These are phyloP conservation scores for Lepus americanus DNA, from an alignment of 2,113 vertebrate species.

Conservation along the genomic window DNA sequence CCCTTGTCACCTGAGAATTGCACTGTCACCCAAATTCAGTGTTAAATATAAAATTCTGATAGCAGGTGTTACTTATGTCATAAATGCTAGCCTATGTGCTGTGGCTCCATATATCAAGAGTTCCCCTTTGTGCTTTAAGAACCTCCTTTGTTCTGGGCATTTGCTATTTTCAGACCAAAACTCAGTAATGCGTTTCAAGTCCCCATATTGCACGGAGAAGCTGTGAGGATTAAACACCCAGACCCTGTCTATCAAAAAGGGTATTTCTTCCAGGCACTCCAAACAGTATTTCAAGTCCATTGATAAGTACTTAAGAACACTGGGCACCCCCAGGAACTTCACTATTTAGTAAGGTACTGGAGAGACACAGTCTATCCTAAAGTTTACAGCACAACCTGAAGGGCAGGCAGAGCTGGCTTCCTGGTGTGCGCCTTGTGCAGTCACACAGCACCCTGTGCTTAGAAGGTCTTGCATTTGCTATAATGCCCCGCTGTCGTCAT, in stretches of 20 bases:
- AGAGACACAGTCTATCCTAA: background rate
- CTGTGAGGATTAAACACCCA: constrained; percentile 49
- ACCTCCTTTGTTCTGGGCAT: constrained; percentile 51
- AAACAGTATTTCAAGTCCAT: constrained; percentile 33
- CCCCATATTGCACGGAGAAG: constrained; percentile 20
- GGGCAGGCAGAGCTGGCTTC: background rate
- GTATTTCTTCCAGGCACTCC: constrained; percentile 1
- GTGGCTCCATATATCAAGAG: background rate
- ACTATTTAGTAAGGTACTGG: constrained; percentile 18
- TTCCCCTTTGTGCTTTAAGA: constrained; percentile 6
- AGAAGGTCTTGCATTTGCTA: background rate
- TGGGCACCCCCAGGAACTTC: background rate
- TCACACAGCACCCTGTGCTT: background rate
- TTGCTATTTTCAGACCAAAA: constrained; percentile 61
- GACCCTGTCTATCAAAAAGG: constrained; percentile 50
- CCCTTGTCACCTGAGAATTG: background rate
- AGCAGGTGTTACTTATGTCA: too few species aligned
- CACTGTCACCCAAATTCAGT: background rate
- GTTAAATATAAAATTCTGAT: too few species aligned
- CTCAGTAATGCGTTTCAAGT: constrained; percentile 52
- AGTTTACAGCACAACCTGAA: constrained; percentile 18
- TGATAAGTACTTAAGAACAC: constrained; percentile 48
- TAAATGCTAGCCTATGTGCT: too few species aligned
- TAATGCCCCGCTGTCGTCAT: background rate
- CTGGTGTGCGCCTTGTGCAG: accelerated